A percentile compares a stretch with the other conserved stretches of the same genome.
Evolutionary conservation across 1,140 invertebrate species (phyloP).

Genomic region (Gerris buenoi): DNA sequence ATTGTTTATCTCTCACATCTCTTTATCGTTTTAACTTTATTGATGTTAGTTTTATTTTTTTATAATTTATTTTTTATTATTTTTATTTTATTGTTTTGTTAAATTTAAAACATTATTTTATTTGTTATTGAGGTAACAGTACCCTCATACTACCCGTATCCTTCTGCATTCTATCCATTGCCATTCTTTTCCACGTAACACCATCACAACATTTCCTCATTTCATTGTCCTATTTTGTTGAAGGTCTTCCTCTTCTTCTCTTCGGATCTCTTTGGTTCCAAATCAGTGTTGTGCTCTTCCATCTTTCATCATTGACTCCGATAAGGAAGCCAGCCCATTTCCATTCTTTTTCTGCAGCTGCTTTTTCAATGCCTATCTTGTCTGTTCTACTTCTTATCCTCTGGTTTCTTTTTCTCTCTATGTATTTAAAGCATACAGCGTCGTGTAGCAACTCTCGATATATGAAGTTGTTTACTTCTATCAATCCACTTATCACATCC

Average conservation of each 20-base stretch:
- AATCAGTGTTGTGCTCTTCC: conserved; percentile 7
- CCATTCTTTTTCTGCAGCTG: not conserved
- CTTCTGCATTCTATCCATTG: not conserved
- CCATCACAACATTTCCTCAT: too few species aligned
- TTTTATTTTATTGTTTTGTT: too few species aligned
- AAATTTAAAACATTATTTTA: too few species aligned
- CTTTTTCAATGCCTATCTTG: not conserved
- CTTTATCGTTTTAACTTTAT: too few species aligned
- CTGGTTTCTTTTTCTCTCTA: conserved; percentile 1
- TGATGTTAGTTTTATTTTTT: too few species aligned
- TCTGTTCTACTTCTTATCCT: not conserved
- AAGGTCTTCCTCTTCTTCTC: not conserved
- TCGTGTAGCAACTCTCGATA: not conserved
- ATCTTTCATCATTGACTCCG: conserved; percentile 11
- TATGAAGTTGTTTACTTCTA: not conserved
- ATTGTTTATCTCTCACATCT: too few species aligned
- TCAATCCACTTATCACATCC: not conserved
- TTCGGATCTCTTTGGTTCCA: conserved; percentile 8
- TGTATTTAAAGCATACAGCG: not conserved
- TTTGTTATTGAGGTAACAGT: too few species aligned
- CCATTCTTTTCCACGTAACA: too few species aligned
- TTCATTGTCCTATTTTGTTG: not conserved
- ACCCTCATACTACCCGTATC: too few species aligned
- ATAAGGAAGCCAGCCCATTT: conserved; percentile 13
- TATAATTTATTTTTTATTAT: too few species aligned